These are phyloP conservation scores for Nomada ruficornis DNA, from an alignment of 2,888 invertebrate genomes.

Conservation along the genomic window DNA sequence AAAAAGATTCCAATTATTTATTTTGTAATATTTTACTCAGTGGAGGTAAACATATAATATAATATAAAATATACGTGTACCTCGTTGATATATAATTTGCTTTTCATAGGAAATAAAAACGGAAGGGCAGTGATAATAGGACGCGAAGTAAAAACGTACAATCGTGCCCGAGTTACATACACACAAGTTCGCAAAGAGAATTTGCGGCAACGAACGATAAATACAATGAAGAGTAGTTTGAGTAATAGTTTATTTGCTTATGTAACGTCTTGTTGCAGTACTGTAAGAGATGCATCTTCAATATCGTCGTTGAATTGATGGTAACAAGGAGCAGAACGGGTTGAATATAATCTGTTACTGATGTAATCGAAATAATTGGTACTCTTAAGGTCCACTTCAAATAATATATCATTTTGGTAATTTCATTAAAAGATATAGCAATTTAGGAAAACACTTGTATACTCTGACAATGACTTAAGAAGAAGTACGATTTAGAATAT, in stretches of 20 bases:
- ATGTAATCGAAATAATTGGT: conserved; percentile 1
- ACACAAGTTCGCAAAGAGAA: conserved; percentile 19
- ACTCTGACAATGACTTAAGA: no score
- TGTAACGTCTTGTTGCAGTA: conserved; percentile 26
- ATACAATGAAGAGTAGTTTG: conserved; percentile 16
- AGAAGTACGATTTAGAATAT: background rate
- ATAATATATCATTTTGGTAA: background rate
- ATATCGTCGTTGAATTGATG: conserved; percentile 11
- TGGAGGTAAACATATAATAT: no score
- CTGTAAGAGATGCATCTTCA: conserved; percentile 35
- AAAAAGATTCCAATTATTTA: no score
- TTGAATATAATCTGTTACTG: background rate
- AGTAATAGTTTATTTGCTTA: conserved; percentile 53
- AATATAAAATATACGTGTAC: no score
- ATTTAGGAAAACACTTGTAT: no score
- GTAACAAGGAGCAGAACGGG: conserved; percentile 1
- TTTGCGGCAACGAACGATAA: conserved; percentile 19
- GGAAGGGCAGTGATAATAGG: background rate
- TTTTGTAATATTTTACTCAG: no score
- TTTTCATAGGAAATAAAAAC: background rate
- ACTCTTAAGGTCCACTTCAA: background rate
- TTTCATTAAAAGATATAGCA: background rate
- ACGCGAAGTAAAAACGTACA: background rate
- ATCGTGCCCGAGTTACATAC: background rate
- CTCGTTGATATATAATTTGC: no score